Base-by-base conservation (phyloP, 2,797 vertebrate species). In the Coluber constrictor region DNA sequence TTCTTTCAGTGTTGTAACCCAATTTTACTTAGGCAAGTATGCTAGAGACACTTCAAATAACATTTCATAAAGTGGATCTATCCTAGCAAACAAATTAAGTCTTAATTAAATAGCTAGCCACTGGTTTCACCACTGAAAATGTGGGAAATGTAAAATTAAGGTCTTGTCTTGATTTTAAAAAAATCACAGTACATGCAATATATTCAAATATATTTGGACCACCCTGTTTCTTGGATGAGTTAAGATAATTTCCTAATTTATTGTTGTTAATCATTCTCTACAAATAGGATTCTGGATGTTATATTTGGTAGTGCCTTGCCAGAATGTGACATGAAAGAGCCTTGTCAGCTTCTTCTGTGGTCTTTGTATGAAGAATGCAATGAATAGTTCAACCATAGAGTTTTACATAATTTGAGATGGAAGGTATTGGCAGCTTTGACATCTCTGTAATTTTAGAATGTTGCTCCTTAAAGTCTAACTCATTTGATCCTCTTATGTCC, bases 1-100 rank as follows among this genome's bases (percentile, higher is more conserved):
- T 97, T 96, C 95, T 96, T 16, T 95, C 94, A 96, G 95, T 97
- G 94, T 95, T 95, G 88, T 90, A 94, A 95, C 94, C 43, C 90
- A 94, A 90, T 86, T 94, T 90, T 92, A 94, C n/a, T 70, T 54
- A 86, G n/a, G 74, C 88, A 43, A 59, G 92, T 94, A 94, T 97
- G 97, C 92, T 97, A 95, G 93, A 96, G 94, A 90, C 54, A 0
- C 66, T 96, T 94, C 87, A 94, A 96, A 96, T 87, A 96, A 93
- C 91, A 94, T 95, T 97, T 95, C 95, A 88, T 94, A 86, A 92
- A 83, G 93, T 94, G 86, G 55, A 37, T 90, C 92, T 91, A 37
- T 93, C 61, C 27, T 89, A 88, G 95, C 93, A 93, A 93, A 95
- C 94, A 57, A 95, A 94, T 92, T 95, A 92, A 54, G 56, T 87